Percentiles rank a stretch among this genome's conserved stretches.
Conservation (phyloP, 1,140 invertebrate species). For the Drosophila azteca region DNA sequence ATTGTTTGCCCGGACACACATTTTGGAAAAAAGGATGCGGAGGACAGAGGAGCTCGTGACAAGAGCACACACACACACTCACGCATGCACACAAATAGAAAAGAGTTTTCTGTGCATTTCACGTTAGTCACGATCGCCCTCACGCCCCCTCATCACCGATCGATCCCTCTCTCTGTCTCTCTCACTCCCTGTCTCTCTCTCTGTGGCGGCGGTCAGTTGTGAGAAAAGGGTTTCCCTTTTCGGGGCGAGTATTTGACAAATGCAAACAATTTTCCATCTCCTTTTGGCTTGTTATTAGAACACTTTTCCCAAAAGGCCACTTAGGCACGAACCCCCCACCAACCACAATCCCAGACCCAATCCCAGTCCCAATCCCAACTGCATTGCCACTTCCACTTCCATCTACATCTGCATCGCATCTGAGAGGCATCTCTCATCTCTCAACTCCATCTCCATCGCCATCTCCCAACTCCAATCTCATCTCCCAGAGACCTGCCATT, state of each 20-base stretch:
- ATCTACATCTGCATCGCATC: background rate
- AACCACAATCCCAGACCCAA: background rate
- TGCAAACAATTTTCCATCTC: slow-evolving; percentile 70
- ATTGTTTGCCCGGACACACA: slow-evolving; percentile 68
- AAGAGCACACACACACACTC: slow-evolving; percentile 36
- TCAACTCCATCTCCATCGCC: slow-evolving; percentile 12
- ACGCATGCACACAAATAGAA: slow-evolving; percentile 1
- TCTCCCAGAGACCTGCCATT: slow-evolving; percentile 13
- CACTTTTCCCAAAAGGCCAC: slow-evolving; percentile 77
- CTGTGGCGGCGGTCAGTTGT: slow-evolving; percentile 35
- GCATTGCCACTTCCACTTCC: background rate
- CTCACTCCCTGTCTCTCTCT: too few species aligned
- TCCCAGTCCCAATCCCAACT: background rate
- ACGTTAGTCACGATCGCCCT: background rate
- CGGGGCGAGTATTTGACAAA: slow-evolving; percentile 71
- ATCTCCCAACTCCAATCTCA: slow-evolving; percentile 26
- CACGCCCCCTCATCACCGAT: slow-evolving; percentile 5
- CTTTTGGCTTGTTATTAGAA: slow-evolving; percentile 77
- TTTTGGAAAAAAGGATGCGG: slow-evolving; percentile 69
- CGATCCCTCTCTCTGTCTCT: too few species aligned
- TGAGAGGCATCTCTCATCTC: background rate
- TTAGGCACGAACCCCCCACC: slow-evolving; percentile 70
- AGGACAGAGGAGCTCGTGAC: slow-evolving; percentile 38
- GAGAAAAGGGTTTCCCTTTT: slow-evolving; percentile 54
- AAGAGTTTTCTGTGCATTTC: slow-evolving; percentile 10